Base-by-base conservation (phyloP, 1,140 invertebrate species). In the Asobara japonica region DNA sequence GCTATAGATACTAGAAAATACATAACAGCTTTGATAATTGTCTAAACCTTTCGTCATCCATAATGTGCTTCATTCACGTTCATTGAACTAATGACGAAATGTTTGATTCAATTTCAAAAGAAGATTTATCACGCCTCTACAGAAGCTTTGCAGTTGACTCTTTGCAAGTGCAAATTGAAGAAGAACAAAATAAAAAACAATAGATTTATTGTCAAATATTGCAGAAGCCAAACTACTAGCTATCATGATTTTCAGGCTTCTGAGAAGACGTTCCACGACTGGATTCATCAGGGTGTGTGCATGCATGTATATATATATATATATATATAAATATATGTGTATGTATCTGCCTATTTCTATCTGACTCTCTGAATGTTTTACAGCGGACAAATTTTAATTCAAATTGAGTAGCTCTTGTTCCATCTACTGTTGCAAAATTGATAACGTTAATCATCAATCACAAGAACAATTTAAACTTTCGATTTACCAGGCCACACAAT, bases 1-100 rank as follows among this genome's bases (percentile, higher is more conserved):
- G 85, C 83, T 72, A 69, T 69, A 72, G 78, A 78, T 85, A 80
- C 80, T 82, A 84, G 79, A 78, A 86, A 76, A 83, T 84, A 80
- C 83, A 83, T 82, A 83, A 77, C 76, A 80, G 83, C 78, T 78
- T 67, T 83, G 69, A 75, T 77, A 73, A n/a, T n/a, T 65, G 64
- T 68, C 74, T 76, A 75, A 73, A 65, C 73, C 76, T 66, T 78
- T 64, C 73, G 56, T 77, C 67, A 77, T 77, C 22, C 5, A 13
- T n/a, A 31, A 27, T 2, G 16, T 22, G 11, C 45, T 18, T 33
- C 11, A 51, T 22, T 56, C 30, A 25, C 61, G 45, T 36, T 36
- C 31, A 56, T 69, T 27, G 51, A 48, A 7, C 10, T 73, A 75
- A 76, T 79, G 78, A 82, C 74, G 76, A 83, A 79, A 77, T 74